Percentiles rank a stretch among this genome's conserved stretches.
Evolutionary conservation across 2,797 vertebrate species (phyloP).

Genomic region (Phalloptychus januarius): DNA sequence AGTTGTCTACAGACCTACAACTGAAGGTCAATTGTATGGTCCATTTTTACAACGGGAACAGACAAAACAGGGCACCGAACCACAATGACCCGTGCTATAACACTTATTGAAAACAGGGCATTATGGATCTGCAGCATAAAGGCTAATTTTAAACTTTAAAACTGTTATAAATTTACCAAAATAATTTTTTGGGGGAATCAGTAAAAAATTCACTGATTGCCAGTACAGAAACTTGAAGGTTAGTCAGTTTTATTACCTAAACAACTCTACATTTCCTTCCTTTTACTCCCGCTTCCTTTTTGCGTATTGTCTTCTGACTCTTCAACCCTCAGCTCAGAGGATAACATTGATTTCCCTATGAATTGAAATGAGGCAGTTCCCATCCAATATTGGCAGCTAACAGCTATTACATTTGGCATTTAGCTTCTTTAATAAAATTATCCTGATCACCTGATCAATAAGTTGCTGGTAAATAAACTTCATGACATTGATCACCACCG

Average conservation of each 20-base stretch:
- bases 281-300: conserved; percentile 7
- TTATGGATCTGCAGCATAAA: background rate
- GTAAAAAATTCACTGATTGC: background rate
- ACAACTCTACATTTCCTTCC: conserved; percentile 3
- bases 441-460: conserved; percentile 64
- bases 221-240: background rate
- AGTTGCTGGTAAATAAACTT: conserved; percentile 52
- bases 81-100: no score
- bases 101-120: background rate
- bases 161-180: background rate
- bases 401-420: conserved; percentile 64
- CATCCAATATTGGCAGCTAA: conserved; percentile 43
- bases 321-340: conserved; percentile 11
- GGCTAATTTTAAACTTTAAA: background rate
- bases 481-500: conserved; percentile 23
- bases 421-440: conserved; percentile 64
- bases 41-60: no score
- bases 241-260: background rate
- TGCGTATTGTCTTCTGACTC: conserved; percentile 18
- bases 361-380: conserved; percentile 41
- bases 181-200: background rate
- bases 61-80: no score
- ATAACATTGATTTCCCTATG: conserved; percentile 50
- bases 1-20: no score
- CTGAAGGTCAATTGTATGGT: no score